A percentile compares a stretch with the other conserved stretches of the same genome.
Evolutionary conservation across 1,140 invertebrate species (phyloP).

Genomic region (Cydia fagiglandana): DNA sequence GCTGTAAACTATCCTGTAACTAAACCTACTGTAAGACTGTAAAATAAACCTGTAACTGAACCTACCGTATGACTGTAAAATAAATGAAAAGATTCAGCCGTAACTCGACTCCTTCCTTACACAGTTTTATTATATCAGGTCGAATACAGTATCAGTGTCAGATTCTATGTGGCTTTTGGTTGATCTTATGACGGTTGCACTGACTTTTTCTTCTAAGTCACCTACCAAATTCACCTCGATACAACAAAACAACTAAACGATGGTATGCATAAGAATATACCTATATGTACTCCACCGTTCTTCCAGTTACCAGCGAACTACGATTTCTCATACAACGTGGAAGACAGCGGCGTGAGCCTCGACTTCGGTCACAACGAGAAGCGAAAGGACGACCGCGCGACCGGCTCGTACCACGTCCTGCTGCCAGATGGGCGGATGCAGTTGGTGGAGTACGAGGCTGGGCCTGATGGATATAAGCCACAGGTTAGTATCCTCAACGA

Average conservation of each 20-base stretch:
- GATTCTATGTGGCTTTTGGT: no score
- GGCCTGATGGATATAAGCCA: constrained; percentile 82
- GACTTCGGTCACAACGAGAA: constrained; percentile 84
- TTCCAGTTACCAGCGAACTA: constrained; percentile 83
- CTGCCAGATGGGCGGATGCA: constrained; percentile 84
- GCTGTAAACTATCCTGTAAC: no score
- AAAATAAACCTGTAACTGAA: no score
- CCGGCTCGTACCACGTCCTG: constrained; percentile 83
- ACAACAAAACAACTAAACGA: no score
- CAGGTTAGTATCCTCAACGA: background rate
- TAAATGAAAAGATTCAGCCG: no score
- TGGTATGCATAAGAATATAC: no score
- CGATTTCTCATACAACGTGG: constrained; percentile 84
- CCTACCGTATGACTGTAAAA: no score
- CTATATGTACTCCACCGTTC: background rate
- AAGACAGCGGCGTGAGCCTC: constrained; percentile 79
- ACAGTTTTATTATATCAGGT: no score
- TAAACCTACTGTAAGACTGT: constrained; percentile 52
- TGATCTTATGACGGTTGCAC: no score
- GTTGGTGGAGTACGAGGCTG: constrained; percentile 83
- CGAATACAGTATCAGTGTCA: no score
- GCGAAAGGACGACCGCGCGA: constrained; percentile 81
- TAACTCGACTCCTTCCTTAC: background rate
- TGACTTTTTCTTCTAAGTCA: no score
- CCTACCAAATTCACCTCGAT: no score